Base-by-base conservation (phyloP, 2,888 invertebrate species). In the Imbricaverruca yamaguchii region DNA sequence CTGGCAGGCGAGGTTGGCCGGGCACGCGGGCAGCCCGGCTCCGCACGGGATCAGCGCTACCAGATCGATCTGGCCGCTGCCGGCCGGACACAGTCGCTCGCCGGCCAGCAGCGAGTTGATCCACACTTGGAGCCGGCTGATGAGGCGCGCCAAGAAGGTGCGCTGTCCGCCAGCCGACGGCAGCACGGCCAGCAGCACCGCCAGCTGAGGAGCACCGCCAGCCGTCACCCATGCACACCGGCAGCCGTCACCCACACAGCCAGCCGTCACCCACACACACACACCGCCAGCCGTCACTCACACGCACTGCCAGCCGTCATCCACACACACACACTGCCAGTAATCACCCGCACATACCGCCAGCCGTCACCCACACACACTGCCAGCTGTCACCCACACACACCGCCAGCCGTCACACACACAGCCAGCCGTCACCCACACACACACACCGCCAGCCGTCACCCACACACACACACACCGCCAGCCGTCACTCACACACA, bases 1-100 rank as follows among this genome's bases (percentile, higher is more conserved):
- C 39, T 69, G 69, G 39, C 69, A 69, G 69, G 69, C 69, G 15
- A 69, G 69, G 69, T 69, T 69, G 69, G 69, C 69, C 39, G 69
- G 69, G 23, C 69, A 69, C 13, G 12, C 15, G 39, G 69, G 13
- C 69, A 69, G 69, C 39, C 39, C 69, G 69, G 69, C 39, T 13
- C 69, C 69, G 69, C 69, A 69, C 39, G 69, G 69, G 12, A 69
- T 69, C 39, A 69, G 69, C 39, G 69, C 39, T 25, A 39, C 69
- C 69, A 69, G 39, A 39, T 69, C 69, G 15, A 69, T 69, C 15
- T 13, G 69, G 39, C 69, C 69, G 69, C 39, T 13, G 69, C 69
- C 69, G 39, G 69, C 69, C 39, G 69, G 69, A 13, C 69, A 69
- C 39, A 69, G 69, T 15, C 69, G 69, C 69, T 69, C 69, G 39